These are phyloP conservation scores for Leptosomus discolor DNA, from an alignment of 2,113 vertebrate genomes.

Conservation along the genomic window DNA sequence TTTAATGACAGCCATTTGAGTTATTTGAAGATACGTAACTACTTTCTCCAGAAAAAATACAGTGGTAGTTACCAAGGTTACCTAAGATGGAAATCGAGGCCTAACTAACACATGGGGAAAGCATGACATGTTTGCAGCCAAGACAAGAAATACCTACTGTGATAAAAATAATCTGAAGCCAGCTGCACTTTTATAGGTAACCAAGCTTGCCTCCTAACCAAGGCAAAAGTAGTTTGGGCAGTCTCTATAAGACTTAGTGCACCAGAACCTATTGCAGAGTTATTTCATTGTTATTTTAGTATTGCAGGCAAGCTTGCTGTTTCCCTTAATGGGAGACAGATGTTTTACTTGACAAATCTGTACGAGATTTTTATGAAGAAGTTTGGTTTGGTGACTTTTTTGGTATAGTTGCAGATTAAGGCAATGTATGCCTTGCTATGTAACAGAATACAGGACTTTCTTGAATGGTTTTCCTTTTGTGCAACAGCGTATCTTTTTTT, in stretches of 20 bases:
- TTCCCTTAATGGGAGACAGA: neutral
- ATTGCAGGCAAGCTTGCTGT: neutral
- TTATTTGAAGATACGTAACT: neutral
- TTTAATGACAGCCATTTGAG: neutral
- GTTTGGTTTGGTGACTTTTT: neutral
- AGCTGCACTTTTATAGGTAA: neutral
- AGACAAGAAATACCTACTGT: neutral
- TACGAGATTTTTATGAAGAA: neutral
- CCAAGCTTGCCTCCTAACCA: neutral
- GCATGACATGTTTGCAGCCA: neutral
- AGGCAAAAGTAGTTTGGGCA: neutral
- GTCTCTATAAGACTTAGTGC: neutral
- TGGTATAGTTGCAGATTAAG: neutral
- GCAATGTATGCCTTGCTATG: neutral
- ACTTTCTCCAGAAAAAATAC: neutral
- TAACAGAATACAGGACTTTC: neutral
- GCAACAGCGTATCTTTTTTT: neutral
- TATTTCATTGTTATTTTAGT: neutral
- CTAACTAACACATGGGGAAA: neutral
- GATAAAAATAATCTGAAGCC: neutral
- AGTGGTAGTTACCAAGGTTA: neutral
- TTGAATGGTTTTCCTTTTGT: neutral
- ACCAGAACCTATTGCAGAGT: neutral
- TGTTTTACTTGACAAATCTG: neutral
- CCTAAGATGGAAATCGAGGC: neutral